Evolutionary conservation across 2,888 invertebrate species (phyloP).

Genomic region (Drosophila kanekoi): DNA sequence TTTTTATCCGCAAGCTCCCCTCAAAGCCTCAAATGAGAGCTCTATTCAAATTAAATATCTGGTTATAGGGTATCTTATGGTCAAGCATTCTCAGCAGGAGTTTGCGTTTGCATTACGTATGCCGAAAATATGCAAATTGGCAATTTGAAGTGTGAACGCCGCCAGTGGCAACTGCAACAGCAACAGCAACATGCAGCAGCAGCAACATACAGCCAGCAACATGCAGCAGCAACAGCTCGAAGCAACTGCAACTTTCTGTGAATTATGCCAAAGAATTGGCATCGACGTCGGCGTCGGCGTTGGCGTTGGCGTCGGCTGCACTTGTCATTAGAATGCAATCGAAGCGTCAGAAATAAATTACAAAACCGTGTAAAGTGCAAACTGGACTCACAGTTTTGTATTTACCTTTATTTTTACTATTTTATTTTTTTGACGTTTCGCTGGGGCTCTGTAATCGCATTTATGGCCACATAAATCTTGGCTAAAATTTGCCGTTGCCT

Average conservation of each 20-base stretch:
- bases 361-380: conserved; percentile 81
- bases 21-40: too few species aligned
- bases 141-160: conserved; percentile 78
- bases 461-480: conserved; percentile 82
- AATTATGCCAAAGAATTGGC: conserved; percentile 61
- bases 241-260: conserved; percentile 47
- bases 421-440: conserved; percentile 64
- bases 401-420: conserved; percentile 22
- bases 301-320: conserved; percentile 43
- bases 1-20: too few species aligned
- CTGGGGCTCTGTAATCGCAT: conserved; percentile 74
- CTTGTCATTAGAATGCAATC: conserved; percentile 79
- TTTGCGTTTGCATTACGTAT: conserved; percentile 66
- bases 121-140: conserved; percentile 76
- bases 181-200: conserved; percentile 20
- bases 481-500: conserved; percentile 72
- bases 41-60: too few species aligned
- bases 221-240: conserved; percentile 20
- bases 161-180: conserved; percentile 61
- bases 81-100: not conserved
- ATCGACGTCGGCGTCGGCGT: conserved; percentile 15
- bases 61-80: conserved; percentile 20
- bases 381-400: conserved; percentile 61
- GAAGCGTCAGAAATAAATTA: conserved; percentile 81
- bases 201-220: too few species aligned